Evolutionary conservation across 2,113 vertebrate species (phyloP), one percentile per base, ranked within the genome.

Genomic region (Chaenocephalus aceratus): DNA sequence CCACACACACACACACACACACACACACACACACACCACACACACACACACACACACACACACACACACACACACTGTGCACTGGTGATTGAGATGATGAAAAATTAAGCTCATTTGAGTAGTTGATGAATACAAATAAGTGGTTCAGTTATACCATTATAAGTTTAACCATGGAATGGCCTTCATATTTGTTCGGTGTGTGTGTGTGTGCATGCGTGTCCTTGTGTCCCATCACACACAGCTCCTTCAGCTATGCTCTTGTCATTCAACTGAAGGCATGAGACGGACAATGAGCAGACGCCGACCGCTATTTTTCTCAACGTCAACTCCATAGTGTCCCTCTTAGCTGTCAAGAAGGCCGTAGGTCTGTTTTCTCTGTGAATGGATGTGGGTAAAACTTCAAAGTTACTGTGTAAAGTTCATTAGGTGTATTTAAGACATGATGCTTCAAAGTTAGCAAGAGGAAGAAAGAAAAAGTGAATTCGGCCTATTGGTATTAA

Each of bases 51-150:
- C 60, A 62, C 60, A 62, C 41, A 62, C 60, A 62, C 52, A 65
- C 71, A 78, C 73, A 51, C 59, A 69, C 45, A 66, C 61, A 60
- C 62, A 64, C 62, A 54, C 45, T 21, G n/a, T 61, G 79, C 84
- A 83, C 77, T 85, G 84, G 82, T 87, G 84, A 87, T 79, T 76
- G 80, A 48, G 72, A 79, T 85, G 72, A 69, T 79, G 74, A 81
- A 56, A 88, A 89, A 86, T 86, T 82, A 89, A 85, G 85, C 86
- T 89, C 85, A 87, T 93, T 92, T 89, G 82, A 92, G 93, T 89
- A 88, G 87, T 75, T 91, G 89, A 91, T 88, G 81, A 87, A 92
- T 86, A 80, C 73, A 88, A 72, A 93, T 87, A 87, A 81, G 85
- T 89, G 88, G 85, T 88, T 90, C 90, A 93, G 26, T 30, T 30